These are phyloP conservation scores for Calcarius lapponicus DNA, from an alignment of 2,797 vertebrate species.

Conservation along the genomic window DNA sequence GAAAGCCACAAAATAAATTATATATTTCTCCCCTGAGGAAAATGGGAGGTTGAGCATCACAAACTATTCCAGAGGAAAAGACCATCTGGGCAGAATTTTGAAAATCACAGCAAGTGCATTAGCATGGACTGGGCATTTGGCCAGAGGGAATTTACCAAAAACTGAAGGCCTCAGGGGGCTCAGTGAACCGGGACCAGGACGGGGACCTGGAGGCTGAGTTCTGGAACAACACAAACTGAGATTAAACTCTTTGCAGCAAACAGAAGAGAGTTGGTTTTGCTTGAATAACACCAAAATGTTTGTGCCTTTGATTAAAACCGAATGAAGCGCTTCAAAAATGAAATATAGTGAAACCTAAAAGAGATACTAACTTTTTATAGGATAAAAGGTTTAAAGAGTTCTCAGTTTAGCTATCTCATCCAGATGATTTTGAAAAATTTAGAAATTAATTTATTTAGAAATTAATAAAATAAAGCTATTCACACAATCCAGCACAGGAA, in stretches of 20 bases:
- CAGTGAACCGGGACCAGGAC: background rate
- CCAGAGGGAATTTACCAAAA: background rate
- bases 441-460: background rate
- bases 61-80: constrained; percentile 1
- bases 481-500: background rate
- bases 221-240: background rate
- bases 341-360: background rate
- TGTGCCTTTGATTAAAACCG: background rate
- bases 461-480: background rate
- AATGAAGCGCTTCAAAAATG: background rate
- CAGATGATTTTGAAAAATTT: background rate
- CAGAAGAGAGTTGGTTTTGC: background rate
- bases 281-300: background rate
- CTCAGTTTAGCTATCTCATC: background rate
- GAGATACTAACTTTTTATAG: background rate
- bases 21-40: constrained; percentile 4
- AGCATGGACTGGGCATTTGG: background rate
- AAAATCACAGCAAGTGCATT: background rate
- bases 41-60: background rate
- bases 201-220: background rate
- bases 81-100: constrained; percentile 22
- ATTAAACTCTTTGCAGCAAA: background rate
- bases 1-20: constrained; percentile 34
- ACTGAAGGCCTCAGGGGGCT: background rate
- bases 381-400: background rate